These are phyloP conservation scores for Microplitis demolitor DNA, from an alignment of 1,140 invertebrate genomes.

Conservation along the genomic window DNA sequence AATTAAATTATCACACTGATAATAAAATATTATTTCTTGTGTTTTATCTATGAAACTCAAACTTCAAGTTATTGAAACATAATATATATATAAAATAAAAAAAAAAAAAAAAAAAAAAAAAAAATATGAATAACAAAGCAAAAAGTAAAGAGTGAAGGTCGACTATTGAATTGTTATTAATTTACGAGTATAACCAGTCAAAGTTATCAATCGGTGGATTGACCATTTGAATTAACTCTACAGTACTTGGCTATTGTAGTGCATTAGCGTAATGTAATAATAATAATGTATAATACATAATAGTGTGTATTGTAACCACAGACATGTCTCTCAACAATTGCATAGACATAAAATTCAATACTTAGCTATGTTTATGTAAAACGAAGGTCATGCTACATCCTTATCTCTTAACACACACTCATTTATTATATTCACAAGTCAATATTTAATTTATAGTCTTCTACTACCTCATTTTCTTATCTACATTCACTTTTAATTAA, in stretches of 20 bases:
- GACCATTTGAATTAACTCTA: background rate
- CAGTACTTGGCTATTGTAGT: too few species aligned
- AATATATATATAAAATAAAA: too few species aligned
- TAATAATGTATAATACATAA: constrained; percentile 11
- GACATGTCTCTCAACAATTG: constrained; percentile 20
- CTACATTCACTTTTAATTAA: background rate
- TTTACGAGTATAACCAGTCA: background rate
- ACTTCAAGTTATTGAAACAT: too few species aligned
- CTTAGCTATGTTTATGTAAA: background rate
- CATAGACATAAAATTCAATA: background rate
- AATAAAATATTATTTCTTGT: too few species aligned
- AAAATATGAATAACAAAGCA: too few species aligned
- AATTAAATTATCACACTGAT: too few species aligned
- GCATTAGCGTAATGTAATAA: constrained; percentile 35
- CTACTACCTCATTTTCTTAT: background rate
- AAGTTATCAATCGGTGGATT: constrained; percentile 20
- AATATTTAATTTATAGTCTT: background rate
- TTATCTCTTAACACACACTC: constrained; percentile 38
- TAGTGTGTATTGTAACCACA: too few species aligned
- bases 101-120: too few species aligned
- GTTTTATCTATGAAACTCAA: too few species aligned
- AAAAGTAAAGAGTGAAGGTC: constrained; percentile 48
- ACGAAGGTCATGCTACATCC: constrained; percentile 45
- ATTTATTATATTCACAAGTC: background rate
- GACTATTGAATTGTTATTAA: constrained; percentile 41